Evolutionary conservation across 2,113 vertebrate genomes (phyloP), one percentile per base, ranked within the genome.

Genomic region (Oryzias woworae): DNA sequence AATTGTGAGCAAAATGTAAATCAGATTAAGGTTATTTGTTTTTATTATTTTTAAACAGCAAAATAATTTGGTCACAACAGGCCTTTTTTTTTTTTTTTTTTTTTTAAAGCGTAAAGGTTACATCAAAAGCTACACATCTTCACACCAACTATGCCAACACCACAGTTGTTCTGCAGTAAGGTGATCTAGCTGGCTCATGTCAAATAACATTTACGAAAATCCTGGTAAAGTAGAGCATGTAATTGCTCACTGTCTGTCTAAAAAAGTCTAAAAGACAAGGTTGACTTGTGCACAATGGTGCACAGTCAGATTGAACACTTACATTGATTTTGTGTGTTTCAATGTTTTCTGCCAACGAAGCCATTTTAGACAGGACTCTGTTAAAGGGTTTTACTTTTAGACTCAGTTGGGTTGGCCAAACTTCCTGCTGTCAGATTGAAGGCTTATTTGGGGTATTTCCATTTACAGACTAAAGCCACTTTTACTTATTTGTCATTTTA

Each of bases 171-270:
- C 7, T 28, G 56, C 54, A 31, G 69, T 51, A 43, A 78, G 58
- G 58, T 69, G 55, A 64, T 76, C 53, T 18, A 46, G 66, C 50
- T 69, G 59, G 51, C 24, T 48, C 48, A 43, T 20, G 56, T 73
- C 44, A 24, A 48, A 71, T 74, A 58, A 73, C 63, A 63, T 85
- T 57, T 68, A 51, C 83, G 36, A 55, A 61, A 69, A n/a, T 58
- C 68, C 70, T 7, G 4, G 71, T 81, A 83, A 87, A 85, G 23
- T 85, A 75, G 85, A 82, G 87, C 84, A 16, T 84, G 71, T 79
- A 77, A 85, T 79, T 26, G 52, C 68, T 80, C 68, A 42, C 65
- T 65, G 62, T 67, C 68, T 70, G 58, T 63, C 65, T 77, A 52
- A 24, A 36, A 75, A 74, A 76, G 53, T 23, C 20, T 42, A 36